These are phyloP conservation scores for Cololabis saira DNA, from an alignment of 2,113 vertebrate species.

Conservation along the genomic window DNA sequence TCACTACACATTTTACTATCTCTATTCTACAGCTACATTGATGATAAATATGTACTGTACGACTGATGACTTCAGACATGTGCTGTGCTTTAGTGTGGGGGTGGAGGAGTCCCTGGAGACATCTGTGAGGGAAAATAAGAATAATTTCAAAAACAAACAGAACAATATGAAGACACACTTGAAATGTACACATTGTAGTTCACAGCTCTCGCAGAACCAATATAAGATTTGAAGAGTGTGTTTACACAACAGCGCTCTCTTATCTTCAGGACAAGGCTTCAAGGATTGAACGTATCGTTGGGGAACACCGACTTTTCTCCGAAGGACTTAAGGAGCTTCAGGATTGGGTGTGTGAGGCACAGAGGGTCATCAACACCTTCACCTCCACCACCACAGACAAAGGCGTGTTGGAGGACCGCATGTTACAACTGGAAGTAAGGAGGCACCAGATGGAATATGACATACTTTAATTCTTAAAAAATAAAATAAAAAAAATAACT, in stretches of 20 bases:
- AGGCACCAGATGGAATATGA: neutral
- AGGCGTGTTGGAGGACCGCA: conserved; percentile 89
- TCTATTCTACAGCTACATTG: conserved; percentile 15
- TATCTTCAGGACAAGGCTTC: conserved; percentile 90
- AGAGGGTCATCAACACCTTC: conserved; percentile 89
- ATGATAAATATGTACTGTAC: conserved; percentile 37
- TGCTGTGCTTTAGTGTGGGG: conserved; percentile 12
- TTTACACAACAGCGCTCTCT: conserved; percentile 25
- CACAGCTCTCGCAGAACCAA: conserved; percentile 2
- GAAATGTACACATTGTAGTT: conserved; percentile 4
- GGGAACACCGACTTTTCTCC: conserved; percentile 93
- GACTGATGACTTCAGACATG: conserved; percentile 23
- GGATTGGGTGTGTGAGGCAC: conserved; percentile 91
- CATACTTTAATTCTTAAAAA: neutral
- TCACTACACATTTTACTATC: conserved; percentile 36
- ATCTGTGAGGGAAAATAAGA: conserved; percentile 27
- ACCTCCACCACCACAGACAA: conserved; percentile 90
- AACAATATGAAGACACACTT: conserved; percentile 33
- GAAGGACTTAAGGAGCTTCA: conserved; percentile 90
- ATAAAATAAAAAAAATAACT: too few species aligned
- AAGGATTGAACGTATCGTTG: conserved; percentile 90
- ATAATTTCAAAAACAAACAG: conserved; percentile 23
- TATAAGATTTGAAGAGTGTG: conserved; percentile 5
- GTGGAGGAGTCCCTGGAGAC: conserved; percentile 37
- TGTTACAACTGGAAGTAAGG: conserved; percentile 93